phyloP scores from a whole-genome alignment of 2,888 invertebrate species.

The Alsophila aescularia region DNA sequence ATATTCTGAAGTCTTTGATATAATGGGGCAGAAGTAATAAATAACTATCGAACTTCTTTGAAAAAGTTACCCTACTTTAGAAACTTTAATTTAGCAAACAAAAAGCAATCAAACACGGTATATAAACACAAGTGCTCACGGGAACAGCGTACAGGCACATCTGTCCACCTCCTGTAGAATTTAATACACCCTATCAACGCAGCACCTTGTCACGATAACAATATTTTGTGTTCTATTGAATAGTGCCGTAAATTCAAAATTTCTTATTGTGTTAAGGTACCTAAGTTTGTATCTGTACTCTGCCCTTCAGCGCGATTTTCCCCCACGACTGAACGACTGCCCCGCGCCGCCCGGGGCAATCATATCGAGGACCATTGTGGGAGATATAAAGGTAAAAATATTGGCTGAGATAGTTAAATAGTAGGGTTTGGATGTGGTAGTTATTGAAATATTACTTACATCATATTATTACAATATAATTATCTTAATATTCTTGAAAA shows the following conservation, averaged over 20 bases:
- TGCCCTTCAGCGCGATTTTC: slow-evolving; percentile 27
- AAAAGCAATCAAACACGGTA: slow-evolving; percentile 30
- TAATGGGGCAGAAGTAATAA: not conserved
- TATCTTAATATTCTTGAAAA: too few relatives aligned
- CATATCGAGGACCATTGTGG: slow-evolving; percentile 73
- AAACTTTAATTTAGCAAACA: slow-evolving; percentile 28
- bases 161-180: slow-evolving; percentile 32
- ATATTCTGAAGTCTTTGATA: too few relatives aligned
- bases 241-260: not conserved
- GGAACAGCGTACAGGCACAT: slow-evolving; percentile 34
- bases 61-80: slow-evolving; percentile 13
- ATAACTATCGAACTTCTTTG: not conserved
- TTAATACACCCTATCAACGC: too few relatives aligned
- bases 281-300: slow-evolving; percentile 3
- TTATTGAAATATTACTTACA: not conserved
- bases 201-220: slow-evolving; percentile 3
- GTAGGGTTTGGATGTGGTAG: slow-evolving; percentile 26
- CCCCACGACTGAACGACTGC: slow-evolving; percentile 37
- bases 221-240: not conserved
- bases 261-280: slow-evolving; percentile 13
- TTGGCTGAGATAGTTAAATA: slow-evolving; percentile 12
- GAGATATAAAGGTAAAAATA: slow-evolving; percentile 72
- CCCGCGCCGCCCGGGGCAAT: slow-evolving; percentile 58
- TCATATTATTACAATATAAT: too few relatives aligned
- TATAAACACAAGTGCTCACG: slow-evolving; percentile 27